Evolutionary conservation across 35 echinoderm and acorn worm species (phyloP).

Genomic region (Apostichopus parvimensis): DNA sequence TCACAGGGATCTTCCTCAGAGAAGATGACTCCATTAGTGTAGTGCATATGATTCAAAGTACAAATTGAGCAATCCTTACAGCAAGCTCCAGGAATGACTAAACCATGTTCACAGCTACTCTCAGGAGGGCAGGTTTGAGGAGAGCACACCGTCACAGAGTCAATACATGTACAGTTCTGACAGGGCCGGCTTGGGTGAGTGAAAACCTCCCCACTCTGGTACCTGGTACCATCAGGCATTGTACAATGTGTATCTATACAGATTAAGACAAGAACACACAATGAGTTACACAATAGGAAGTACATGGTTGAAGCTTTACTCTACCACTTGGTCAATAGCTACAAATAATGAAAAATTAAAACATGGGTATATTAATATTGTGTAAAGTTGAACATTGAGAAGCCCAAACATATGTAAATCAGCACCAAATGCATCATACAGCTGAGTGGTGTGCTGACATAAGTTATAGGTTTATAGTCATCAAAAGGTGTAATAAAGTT

Average conservation of each 20-base stretch:
- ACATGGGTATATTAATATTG: no score
- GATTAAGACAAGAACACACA: neutral
- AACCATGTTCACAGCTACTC: conserved; percentile 69
- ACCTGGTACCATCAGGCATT: conserved; percentile 58
- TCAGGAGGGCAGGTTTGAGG: conserved; percentile 54
- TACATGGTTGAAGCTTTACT: no score
- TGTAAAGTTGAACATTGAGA: no score
- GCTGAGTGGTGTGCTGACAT: no score
- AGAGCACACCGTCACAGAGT: conserved; percentile 66
- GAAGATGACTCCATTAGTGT: conserved; percentile 70
- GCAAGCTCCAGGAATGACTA: conserved; percentile 75
- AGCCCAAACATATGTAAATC: no score
- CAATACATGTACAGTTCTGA: conserved; percentile 77
- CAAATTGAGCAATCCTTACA: conserved; percentile 83
- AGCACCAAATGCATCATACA: no score
- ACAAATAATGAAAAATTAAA: no score
- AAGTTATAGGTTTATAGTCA: no score
- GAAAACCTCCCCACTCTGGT: conserved; percentile 67
- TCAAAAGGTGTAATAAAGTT: no score
- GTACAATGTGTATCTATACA: conserved; percentile 2
- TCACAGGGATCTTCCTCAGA: conserved; percentile 71
- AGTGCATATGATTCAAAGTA: conserved; percentile 67
- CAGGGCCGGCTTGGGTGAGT: conserved; percentile 62
- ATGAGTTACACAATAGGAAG: neutral
- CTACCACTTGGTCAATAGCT: no score